Evolutionary conservation across 2,113 vertebrate genomes (phyloP).

Genomic region (Ardeotis arabs): DNA sequence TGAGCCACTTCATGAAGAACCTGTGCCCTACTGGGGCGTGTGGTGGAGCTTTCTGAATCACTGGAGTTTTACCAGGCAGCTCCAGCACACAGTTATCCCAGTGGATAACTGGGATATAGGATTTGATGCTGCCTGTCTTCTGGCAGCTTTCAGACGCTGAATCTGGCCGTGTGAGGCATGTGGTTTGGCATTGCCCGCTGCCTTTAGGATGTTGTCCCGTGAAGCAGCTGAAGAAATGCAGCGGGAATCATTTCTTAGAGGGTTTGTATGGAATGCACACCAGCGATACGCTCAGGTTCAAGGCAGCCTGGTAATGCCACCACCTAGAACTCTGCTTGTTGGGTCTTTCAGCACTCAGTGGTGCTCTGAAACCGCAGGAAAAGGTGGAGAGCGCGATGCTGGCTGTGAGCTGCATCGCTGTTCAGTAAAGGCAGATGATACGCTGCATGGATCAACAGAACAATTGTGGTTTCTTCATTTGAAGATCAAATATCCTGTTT

Average conservation of each 20-base stretch:
- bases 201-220: background rate
- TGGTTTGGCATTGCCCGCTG: background rate
- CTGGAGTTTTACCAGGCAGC: background rate
- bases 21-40: too few relatives aligned
- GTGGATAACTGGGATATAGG: background rate
- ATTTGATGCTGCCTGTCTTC: background rate
- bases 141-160: background rate
- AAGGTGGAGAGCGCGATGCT: background rate
- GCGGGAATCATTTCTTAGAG: background rate
- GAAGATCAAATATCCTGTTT: background rate
- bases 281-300: background rate
- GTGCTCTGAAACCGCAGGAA: background rate
- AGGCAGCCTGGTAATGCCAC: background rate
- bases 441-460: background rate
- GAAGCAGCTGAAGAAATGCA: background rate
- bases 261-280: fast-evolving
- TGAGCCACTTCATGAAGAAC: too few relatives aligned
- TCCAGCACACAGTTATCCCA: background rate
- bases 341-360: background rate
- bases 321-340: background rate
- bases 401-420: background rate
- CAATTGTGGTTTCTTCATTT: background rate
- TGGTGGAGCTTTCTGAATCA: background rate
- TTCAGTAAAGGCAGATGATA: background rate
- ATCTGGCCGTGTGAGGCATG: background rate